A percentile compares a stretch with the other conserved stretches of the same genome.
Conservation (phyloP, 1,140 invertebrate genomes). For the Dufourea novaeangliae region DNA sequence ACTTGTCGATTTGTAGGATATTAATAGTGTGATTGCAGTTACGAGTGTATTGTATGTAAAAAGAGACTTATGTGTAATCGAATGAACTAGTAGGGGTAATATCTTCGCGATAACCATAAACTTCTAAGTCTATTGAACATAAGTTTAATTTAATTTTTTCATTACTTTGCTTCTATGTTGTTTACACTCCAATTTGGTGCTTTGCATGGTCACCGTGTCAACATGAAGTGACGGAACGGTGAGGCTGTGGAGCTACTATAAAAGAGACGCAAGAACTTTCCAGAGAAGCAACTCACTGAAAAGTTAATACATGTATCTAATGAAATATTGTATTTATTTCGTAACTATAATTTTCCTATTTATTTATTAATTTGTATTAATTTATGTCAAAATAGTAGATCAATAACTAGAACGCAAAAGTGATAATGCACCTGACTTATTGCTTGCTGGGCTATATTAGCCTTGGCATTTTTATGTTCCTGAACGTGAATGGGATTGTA, state of each 20-base stretch:
- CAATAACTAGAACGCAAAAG: slow-evolving; percentile 9
- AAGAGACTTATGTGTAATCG: slow-evolving; percentile 18
- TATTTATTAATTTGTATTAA: slow-evolving; percentile 56
- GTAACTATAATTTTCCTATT: slow-evolving; percentile 65
- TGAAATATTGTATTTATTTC: slow-evolving; percentile 69
- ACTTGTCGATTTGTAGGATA: slow-evolving; percentile 18
- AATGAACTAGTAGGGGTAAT: slow-evolving; percentile 40
- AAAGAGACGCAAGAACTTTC: slow-evolving; percentile 76
- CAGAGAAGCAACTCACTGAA: slow-evolving; percentile 80
- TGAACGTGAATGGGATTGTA: neutral
- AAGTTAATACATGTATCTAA: slow-evolving; percentile 68
- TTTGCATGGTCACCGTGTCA: slow-evolving; percentile 78
- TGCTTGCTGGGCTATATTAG: slow-evolving; percentile 33
- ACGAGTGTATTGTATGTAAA: slow-evolving; percentile 31
- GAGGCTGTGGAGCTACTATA: slow-evolving; percentile 79
- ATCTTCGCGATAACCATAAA: slow-evolving; percentile 17
- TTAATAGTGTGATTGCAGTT: slow-evolving; percentile 29
- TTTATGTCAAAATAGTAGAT: slow-evolving; percentile 5
- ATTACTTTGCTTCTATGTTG: slow-evolving; percentile 77
- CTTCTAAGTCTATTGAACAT: slow-evolving; percentile 29
- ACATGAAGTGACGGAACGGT: slow-evolving; percentile 78
- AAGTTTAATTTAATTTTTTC: slow-evolving; percentile 66
- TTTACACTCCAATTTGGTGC: slow-evolving; percentile 80
- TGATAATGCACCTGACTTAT: slow-evolving; percentile 60
- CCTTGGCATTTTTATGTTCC: slow-evolving; percentile 48